Conservation (phyloP, 1,140 invertebrate species). For the Brachionus asplanchnoidis region DNA sequence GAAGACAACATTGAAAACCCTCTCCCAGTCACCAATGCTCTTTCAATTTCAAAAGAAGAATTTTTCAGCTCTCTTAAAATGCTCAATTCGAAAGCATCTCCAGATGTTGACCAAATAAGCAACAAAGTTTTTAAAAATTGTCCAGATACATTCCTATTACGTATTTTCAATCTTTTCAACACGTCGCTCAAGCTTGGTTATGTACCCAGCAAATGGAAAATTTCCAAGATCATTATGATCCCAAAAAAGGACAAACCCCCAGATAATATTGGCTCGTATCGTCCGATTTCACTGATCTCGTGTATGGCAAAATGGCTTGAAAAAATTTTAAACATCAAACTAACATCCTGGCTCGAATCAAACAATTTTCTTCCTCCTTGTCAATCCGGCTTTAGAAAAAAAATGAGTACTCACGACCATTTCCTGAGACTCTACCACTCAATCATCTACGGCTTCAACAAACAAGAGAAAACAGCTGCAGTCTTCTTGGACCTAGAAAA, state of each 20-base stretch:
- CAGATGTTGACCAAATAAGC: not conserved
- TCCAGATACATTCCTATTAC: not conserved
- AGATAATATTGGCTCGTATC: not conserved
- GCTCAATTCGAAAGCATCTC: not conserved
- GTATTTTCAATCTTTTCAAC: not conserved
- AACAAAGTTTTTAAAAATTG: constrained; percentile 8
- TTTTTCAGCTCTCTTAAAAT: not conserved
- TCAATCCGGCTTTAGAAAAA: too few relatives aligned
- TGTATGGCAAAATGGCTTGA: constrained; percentile 42
- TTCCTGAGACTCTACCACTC: too few relatives aligned
- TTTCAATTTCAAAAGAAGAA: not conserved
- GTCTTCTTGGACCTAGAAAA: too few relatives aligned
- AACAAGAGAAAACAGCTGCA: too few relatives aligned
- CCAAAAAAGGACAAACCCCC: too few relatives aligned
- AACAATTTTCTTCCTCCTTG: not conserved
- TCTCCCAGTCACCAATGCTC: not conserved
- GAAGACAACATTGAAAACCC: not conserved
- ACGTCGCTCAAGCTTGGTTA: not conserved
- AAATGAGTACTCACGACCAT: too few relatives aligned
- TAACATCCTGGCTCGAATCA: constrained; percentile 1
- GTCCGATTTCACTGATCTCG: constrained; percentile 42
- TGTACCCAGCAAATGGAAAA: constrained; percentile 41
- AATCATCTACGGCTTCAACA: too few relatives aligned
- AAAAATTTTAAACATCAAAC: constrained; percentile 35
- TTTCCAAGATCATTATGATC: too few relatives aligned